Evolutionary conservation across 2,888 invertebrate species (phyloP).

Genomic region (Endomychus coccineus): DNA sequence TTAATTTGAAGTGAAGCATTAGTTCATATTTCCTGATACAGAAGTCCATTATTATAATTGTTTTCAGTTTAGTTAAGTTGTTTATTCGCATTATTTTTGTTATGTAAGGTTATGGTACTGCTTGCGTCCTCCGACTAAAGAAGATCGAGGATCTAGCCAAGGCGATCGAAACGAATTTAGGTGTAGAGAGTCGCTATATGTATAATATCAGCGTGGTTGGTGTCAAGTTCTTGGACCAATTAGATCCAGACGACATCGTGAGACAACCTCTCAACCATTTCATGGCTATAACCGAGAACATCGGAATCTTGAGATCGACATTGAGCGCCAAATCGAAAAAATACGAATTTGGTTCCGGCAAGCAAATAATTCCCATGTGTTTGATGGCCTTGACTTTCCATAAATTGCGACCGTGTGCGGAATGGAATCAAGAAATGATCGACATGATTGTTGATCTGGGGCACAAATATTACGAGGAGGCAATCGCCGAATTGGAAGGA

Average conservation of each 20-base stretch:
- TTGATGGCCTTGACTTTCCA: slow-evolving; percentile 36
- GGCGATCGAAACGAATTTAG: slow-evolving; percentile 37
- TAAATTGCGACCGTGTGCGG: slow-evolving; percentile 29
- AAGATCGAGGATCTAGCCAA: slow-evolving; percentile 35
- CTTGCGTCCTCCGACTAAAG: slow-evolving; percentile 40
- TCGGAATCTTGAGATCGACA: slow-evolving; percentile 39
- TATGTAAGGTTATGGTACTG: slow-evolving; percentile 40
- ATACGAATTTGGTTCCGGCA: slow-evolving; percentile 32
- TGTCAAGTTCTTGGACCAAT: slow-evolving; percentile 27
- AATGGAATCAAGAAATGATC: slow-evolving; percentile 35
- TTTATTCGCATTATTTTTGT: no score
- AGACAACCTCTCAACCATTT: slow-evolving; percentile 43
- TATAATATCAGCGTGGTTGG: slow-evolving; percentile 37
- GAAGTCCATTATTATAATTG: no score
- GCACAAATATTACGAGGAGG: slow-evolving; percentile 32
- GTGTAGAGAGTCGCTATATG: slow-evolving; percentile 28
- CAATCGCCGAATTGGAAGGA: slow-evolving; percentile 27
- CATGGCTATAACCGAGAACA: slow-evolving; percentile 33
- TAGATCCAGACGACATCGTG: slow-evolving; percentile 28
- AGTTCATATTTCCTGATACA: no score
- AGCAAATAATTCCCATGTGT: slow-evolving; percentile 39
- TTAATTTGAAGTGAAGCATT: no score
- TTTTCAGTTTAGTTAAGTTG: no score
- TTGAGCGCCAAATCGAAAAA: slow-evolving; percentile 29
- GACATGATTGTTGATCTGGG: slow-evolving; percentile 38